Conservation (phyloP, 2,113 vertebrate species). For the Varanus salvator region DNA sequence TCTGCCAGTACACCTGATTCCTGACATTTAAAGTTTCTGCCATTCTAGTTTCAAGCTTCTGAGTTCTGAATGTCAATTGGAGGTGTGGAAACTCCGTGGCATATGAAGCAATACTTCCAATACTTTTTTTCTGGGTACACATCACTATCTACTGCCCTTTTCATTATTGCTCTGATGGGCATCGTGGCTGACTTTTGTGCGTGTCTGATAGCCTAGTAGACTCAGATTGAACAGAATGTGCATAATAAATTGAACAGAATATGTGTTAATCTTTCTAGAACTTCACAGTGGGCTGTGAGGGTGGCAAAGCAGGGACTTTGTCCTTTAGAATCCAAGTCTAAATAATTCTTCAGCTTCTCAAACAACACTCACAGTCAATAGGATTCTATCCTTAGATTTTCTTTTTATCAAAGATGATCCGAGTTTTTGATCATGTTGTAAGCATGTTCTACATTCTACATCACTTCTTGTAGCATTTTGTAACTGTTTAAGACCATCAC, state of each 20-base stretch:
- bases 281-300: neutral
- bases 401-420: too few species aligned
- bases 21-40: slow-evolving; percentile 48
- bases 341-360: too few species aligned
- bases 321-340: too few species aligned
- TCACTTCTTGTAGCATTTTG: neutral
- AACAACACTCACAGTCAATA: too few species aligned
- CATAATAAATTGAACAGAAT: neutral
- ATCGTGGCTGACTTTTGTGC: neutral
- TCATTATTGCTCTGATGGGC: neutral
- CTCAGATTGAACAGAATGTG: neutral
- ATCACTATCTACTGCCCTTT: neutral
- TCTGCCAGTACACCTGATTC: slow-evolving; percentile 28
- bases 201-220: neutral
- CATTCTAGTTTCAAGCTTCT: slow-evolving; percentile 52
- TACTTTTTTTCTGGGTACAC: neutral
- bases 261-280: neutral
- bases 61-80: slow-evolving; percentile 35
- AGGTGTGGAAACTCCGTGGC: slow-evolving; percentile 22
- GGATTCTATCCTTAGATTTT: neutral
- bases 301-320: too few species aligned
- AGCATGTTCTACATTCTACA: neutral
- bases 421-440: too few species aligned
- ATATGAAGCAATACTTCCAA: neutral
- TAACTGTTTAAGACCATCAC: neutral